Base-by-base conservation (phyloP, 2,797 vertebrate species). In the Cossypha caffra region DNA sequence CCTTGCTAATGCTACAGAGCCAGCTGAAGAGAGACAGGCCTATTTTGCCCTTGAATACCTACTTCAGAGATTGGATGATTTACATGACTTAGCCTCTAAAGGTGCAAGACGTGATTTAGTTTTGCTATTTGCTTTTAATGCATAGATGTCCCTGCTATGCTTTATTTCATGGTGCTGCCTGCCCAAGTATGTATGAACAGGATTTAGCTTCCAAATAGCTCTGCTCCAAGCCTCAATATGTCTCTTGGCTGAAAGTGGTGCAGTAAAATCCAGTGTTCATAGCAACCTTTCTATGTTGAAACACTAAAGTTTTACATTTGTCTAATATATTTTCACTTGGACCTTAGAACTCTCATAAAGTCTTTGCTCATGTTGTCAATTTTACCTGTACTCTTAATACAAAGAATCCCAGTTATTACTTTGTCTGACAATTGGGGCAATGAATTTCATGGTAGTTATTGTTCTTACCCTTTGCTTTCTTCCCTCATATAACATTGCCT, bases 371-470 rank as follows among this genome's bases (percentile, higher is more conserved):
- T 45, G 37, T 58, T 91, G 76, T 47, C 40, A 63, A 67, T 88
- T 95, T 85, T 82, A 74, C 89, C 57, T 63, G 15, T 80, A 93
- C 42, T 66, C 15, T 17, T 84, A 79, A 82, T 25, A 50, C 4
- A 9, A 84, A 68, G 57, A 86, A 91, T 88, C 63, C 57, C 81
- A 45, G 31, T 62, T 85, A 35, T 77, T 73, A 57, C 72, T 92
- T 83, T 43, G 40, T 58, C 73, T 95, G 88, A 66, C 75, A 42
- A 75, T 33, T 47, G 0, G 7, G 55, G 68, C 59, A 91, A 80
- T 78, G 35, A 78, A 91, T 97, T 96, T 91, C 33, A 40, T 58
- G 23, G 50, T 75, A 93, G 77, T 96, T 95, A 92, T 83, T 42
- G 18, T 69, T 81, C 67, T 64, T 64, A 81, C n/a, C 33, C 42